Evolutionary conservation across 2,888 invertebrate species (phyloP).

Genomic region (Melitaea athalia): DNA sequence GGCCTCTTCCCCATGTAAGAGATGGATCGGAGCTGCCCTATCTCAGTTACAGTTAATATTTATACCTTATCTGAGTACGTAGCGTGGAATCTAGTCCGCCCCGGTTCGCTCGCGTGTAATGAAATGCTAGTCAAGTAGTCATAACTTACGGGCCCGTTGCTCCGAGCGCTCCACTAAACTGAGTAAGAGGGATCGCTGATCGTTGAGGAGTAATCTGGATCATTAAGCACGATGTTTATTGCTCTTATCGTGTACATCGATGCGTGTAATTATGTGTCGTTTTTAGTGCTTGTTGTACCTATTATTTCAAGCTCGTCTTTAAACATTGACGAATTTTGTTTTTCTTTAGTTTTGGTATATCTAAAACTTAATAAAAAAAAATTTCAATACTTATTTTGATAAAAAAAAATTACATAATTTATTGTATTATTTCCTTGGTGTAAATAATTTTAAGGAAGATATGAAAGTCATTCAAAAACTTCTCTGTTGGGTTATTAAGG

Average conservation of each 20-base stretch:
- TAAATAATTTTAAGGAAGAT: too few relatives aligned
- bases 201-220: constrained; percentile 18
- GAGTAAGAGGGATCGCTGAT: constrained; percentile 20
- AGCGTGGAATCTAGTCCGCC: background rate
- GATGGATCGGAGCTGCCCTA: too few relatives aligned
- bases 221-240: constrained; percentile 7
- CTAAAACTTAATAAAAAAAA: too few relatives aligned
- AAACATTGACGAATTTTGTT: background rate
- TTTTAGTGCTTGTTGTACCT: background rate
- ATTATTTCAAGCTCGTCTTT: background rate
- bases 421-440: too few relatives aligned
- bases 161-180: background rate
- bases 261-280: background rate
- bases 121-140: constrained; percentile 3
- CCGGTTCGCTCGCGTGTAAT: constrained; percentile 6
- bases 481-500: too few relatives aligned
- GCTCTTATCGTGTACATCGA: background rate
- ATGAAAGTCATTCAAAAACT: too few relatives aligned
- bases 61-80: constrained; percentile 4
- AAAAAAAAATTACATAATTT: too few relatives aligned
- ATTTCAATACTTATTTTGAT: too few relatives aligned
- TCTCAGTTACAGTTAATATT: too few relatives aligned
- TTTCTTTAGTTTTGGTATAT: too few relatives aligned
- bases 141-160: background rate
- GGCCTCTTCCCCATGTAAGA: too few relatives aligned